Conservation (phyloP, 2,888 invertebrate genomes). For the Nebria brevicollis region DNA sequence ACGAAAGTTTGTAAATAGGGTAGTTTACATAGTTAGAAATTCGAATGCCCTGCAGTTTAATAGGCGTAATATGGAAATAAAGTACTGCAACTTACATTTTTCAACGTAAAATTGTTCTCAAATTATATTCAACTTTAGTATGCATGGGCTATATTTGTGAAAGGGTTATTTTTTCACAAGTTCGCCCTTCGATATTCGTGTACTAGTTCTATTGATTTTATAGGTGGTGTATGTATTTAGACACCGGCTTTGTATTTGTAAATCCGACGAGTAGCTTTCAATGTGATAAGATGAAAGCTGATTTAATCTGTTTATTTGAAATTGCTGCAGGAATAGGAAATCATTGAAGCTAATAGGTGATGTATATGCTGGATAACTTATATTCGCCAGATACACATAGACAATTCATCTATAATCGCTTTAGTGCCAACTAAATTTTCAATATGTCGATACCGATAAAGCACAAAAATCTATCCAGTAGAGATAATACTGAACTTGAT, state of each 20-base stretch:
- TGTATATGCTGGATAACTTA: not conserved
- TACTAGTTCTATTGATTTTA: not conserved
- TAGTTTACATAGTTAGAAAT: not conserved
- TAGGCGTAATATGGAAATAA: no score
- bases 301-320: not conserved
- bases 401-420: not conserved
- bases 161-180: not conserved
- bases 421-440: no score
- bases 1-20: not conserved
- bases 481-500: no score
- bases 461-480: no score
- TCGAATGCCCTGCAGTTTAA: not conserved
- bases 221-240: not conserved
- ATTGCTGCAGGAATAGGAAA: not conserved
- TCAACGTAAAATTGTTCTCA: no score
- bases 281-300: not conserved
- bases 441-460: no score
- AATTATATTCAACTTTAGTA: no score
- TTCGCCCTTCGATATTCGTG: not conserved
- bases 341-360: not conserved
- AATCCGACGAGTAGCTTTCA: not conserved
- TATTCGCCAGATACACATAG: not conserved
- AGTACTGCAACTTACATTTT: no score
- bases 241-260: not conserved
- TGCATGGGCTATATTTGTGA: no score